A percentile compares a stretch with the other conserved stretches of the same genome.
Evolutionary conservation across 1,140 invertebrate genomes (phyloP).

Genomic region (Zaprionus nigranus): DNA sequence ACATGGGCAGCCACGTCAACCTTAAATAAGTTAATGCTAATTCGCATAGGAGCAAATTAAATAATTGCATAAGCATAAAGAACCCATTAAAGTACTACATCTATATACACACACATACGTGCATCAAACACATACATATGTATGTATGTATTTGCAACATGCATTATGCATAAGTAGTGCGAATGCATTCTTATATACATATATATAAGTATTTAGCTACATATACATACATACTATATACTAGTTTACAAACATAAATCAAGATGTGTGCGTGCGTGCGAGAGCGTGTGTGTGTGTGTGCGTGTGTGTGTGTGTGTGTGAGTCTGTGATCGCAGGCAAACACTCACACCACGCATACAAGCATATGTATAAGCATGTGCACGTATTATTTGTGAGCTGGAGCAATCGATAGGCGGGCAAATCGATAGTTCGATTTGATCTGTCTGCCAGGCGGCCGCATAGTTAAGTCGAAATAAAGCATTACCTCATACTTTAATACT

Average conservation of each 20-base stretch:
- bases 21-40: conserved; percentile 50
- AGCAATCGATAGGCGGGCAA: neutral
- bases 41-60: conserved; percentile 36
- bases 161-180: conserved; percentile 1
- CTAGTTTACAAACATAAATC: neutral
- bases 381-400: conserved; percentile 9
- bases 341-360: conserved; percentile 13
- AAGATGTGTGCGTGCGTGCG: neutral
- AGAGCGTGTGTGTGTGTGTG: too few relatives aligned
- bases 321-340: neutral
- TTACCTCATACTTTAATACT: conserved; percentile 82
- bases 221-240: conserved; percentile 17
- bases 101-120: conserved; percentile 24
- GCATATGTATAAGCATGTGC: conserved; percentile 2
- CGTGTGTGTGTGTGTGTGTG: neutral
- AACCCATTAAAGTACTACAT: conserved; percentile 35
- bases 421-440: conserved; percentile 15
- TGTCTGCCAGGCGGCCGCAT: conserved; percentile 8
- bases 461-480: conserved; percentile 75
- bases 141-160: neutral
- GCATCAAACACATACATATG: conserved; percentile 3
- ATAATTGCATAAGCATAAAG: conserved; percentile 35
- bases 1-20: conserved; percentile 59
- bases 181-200: conserved; percentile 6
- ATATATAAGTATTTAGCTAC: conserved; percentile 1